These are phyloP conservation scores for Stegophylla sp. DNA, from an alignment of 2,888 invertebrate genomes.

Conservation along the genomic window DNA sequence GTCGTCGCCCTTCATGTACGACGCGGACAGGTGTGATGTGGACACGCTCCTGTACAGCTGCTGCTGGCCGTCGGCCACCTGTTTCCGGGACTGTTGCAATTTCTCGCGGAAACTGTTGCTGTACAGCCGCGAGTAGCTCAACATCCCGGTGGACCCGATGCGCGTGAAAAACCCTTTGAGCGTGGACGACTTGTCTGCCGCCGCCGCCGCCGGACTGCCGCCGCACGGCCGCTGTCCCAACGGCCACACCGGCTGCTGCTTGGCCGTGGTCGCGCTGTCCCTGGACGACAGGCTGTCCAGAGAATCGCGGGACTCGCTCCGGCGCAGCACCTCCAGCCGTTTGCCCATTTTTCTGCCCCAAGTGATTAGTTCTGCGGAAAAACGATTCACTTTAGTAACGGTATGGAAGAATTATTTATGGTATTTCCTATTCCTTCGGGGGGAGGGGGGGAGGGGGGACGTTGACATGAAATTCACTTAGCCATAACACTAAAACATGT, in stretches of 20 bases:
- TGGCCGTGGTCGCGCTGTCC: constrained; percentile 57
- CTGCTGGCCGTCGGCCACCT: constrained; percentile 66
- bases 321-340: constrained; percentile 77
- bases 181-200: constrained; percentile 65
- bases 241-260: constrained; percentile 22
- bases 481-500: too few relatives aligned
- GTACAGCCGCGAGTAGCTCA: constrained; percentile 69
- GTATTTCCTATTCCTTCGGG: too few relatives aligned
- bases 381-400: too few relatives aligned
- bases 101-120: constrained; percentile 63
- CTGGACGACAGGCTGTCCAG: constrained; percentile 64
- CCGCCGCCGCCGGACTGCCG: too few relatives aligned
- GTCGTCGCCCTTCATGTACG: constrained; percentile 79
- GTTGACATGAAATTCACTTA: too few relatives aligned
- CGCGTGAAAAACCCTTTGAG: constrained; percentile 77
- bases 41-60: constrained; percentile 78
- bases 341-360: constrained; percentile 83
- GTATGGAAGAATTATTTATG: too few relatives aligned
- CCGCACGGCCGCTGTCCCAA: constrained; percentile 32
- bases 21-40: constrained; percentile 76
- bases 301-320: constrained; percentile 71
- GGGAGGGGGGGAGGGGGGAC: too few relatives aligned
- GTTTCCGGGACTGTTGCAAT: constrained; percentile 15
- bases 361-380: constrained; percentile 71
- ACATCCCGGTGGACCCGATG: constrained; percentile 79